Evolutionary conservation across 2,113 vertebrate species (phyloP).

Genomic region (Mus spicilegus): DNA sequence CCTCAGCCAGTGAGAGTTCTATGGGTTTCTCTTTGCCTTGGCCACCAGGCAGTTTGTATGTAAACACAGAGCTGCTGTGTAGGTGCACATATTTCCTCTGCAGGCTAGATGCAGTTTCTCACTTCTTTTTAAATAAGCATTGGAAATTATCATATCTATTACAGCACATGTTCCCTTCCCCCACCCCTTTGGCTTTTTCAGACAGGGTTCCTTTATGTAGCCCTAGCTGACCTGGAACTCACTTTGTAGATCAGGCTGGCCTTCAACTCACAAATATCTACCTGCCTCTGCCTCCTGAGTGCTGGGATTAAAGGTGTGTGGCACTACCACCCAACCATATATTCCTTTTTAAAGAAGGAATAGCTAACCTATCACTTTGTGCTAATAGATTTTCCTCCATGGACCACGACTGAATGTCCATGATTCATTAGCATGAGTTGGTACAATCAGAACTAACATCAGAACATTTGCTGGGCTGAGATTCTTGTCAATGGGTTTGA

Average conservation of each 20-base stretch:
- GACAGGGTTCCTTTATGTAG: neutral
- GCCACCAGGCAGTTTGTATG: neutral
- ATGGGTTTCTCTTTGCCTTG: constrained; percentile 29
- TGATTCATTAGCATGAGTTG: neutral
- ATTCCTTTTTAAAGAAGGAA: neutral
- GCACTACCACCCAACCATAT: neutral
- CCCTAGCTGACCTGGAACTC: neutral
- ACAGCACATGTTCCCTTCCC: neutral
- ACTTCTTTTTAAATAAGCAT: constrained; percentile 23
- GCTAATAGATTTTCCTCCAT: neutral
- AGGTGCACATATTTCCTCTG: neutral
- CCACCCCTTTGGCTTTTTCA: neutral
- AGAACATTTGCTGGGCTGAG: neutral
- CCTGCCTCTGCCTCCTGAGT: neutral
- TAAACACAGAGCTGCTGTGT: neutral
- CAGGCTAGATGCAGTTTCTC: neutral
- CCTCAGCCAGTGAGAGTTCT: neutral
- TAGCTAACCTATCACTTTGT: neutral
- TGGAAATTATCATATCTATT: neutral
- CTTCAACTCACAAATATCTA: neutral
- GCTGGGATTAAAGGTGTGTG: neutral
- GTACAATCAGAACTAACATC: neutral
- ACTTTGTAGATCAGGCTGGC: neutral
- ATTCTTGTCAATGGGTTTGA: neutral
- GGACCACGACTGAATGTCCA: neutral